Base-by-base conservation (phyloP, 2,113 vertebrate genomes). In the Carassius carassius region DNA sequence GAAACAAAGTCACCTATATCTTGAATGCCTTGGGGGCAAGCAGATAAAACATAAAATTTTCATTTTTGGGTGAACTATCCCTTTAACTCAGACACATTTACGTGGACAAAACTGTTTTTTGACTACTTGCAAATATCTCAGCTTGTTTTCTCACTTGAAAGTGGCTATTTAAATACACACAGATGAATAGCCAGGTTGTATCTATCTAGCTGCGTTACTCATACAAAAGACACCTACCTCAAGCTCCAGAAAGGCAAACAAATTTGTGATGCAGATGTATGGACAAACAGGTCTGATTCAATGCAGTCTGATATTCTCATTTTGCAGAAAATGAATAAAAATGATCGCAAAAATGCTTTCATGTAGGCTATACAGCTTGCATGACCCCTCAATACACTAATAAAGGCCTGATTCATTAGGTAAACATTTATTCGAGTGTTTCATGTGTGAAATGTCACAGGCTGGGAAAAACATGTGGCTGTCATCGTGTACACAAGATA, bases 241-340 rank as follows among this genome's bases (percentile, higher is more conserved):
- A 35, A 29, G 74, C 49, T 76, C 74, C 11, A 76, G 4, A 76
- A 2, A 25, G 14, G 74, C 4, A 56, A 49, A 60, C 5, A 17
- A 51, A 12, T 60, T 51, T 58, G 75, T 67, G 41, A 4, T 49
- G 41, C 23, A 32, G 78, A 81, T 81, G 60, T 81, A 32, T 32
- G 17, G 16, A 80, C 41, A 7, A 11, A 65, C n/a, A 23, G 41
- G 56, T 35, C 35, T 6, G 29, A 77, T 29, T 35, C 17, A 35
- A 3, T 56, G 16, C 54, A 11, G 19, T 62, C 56, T 44, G 0
- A 17, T 17, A 63, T 79, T 60, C 37, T n/a, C 21, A 79, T 78
- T 78, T 35, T 78, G 13, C 9, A 41, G 35, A 21, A 79, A 60
- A 78, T 21, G 0, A 60, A 79, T 41, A 25, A 17, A n/a, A 16